Evolutionary conservation across 2,113 vertebrate species (phyloP).

Genomic region (Mesocricetus auratus): DNA sequence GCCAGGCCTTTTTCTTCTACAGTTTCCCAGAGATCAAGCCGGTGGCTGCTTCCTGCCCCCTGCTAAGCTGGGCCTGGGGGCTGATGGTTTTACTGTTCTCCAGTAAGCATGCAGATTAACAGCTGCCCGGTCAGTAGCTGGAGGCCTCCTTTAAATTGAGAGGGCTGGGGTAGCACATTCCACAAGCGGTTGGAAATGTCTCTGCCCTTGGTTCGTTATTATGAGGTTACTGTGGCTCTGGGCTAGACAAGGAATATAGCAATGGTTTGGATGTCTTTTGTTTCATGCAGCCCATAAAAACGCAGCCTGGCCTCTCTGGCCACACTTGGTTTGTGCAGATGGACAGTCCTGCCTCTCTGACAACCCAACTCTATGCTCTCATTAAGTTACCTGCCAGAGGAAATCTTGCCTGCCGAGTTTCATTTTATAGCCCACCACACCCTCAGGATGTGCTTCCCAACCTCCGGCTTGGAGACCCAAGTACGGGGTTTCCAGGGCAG

Average conservation of each 20-base stretch:
- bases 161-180: constrained; percentile 68
- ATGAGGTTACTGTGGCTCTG: constrained; percentile 64
- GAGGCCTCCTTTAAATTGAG: constrained; percentile 75
- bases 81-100: constrained; percentile 76
- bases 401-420: constrained; percentile 17
- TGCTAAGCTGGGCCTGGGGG: constrained; percentile 58
- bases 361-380: background rate
- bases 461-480: background rate
- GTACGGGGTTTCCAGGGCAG: background rate
- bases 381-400: constrained; percentile 26
- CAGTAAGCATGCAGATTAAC: constrained; percentile 75
- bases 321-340: constrained; percentile 35
- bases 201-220: constrained; percentile 64
- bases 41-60: constrained; percentile 72
- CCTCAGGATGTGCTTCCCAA: background rate
- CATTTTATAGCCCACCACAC: background rate
- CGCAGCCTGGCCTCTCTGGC: constrained; percentile 19
- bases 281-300: constrained; percentile 78
- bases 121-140: constrained; percentile 71
- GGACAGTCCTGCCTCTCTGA: constrained; percentile 32
- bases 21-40: constrained; percentile 72
- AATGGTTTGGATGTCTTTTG: constrained; percentile 77
- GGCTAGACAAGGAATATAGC: constrained; percentile 65
- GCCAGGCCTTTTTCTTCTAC: constrained; percentile 52
- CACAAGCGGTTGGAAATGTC: constrained; percentile 62